Evolutionary conservation across 2,888 invertebrate genomes (phyloP), one percentile per base, ranked within the genome.

Genomic region (Lithophane ornitopus): DNA sequence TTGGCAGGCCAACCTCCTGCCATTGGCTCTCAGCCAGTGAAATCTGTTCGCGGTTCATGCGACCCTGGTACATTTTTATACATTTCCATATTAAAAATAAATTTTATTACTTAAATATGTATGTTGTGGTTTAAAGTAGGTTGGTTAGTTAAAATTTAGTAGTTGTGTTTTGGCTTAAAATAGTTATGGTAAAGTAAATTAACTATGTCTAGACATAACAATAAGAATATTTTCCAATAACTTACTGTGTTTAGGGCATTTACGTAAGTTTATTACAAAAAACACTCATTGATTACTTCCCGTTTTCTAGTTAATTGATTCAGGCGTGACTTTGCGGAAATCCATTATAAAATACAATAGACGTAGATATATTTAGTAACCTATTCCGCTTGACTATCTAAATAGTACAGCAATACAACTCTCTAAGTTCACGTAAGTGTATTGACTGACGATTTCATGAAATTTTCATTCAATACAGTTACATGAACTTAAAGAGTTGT

Each of bases 1-100:
- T 91, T 91, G 92, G 89, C 91, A 91, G 87, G 86, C 87, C 85
- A 87, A 41, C 86, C 84, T 81, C 84, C 80, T 79, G 76, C 73
- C 80, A 86, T 90, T 86, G 86, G 87, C 86, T 70, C 46, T 19
- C 52, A 58, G 80, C 85, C 85, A 85, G 83, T 73, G 81, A 87
- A 88, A 87, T 87, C 85, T 84, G 78, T 81, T 81, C 72, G 59
- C 80, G 78, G 74, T 81, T 76, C 74, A 82, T 88, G 83, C 78
- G 77, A 65, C 76, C 88, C 89, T 88, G 77, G 88, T 88, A 88
- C 80, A 80, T 76, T 85, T 86, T 88, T 86, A 78, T 83, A 82
- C 83, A 85, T 87, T 84, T 78, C 63, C 75, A 84, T 87, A 87
- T 89, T 87, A 86, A 88, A 88, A 86, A 86, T 84, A 85, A 84